Evolutionary conservation across 2,888 invertebrate species (phyloP).

Genomic region (Hermaeophaga mercurialis): DNA sequence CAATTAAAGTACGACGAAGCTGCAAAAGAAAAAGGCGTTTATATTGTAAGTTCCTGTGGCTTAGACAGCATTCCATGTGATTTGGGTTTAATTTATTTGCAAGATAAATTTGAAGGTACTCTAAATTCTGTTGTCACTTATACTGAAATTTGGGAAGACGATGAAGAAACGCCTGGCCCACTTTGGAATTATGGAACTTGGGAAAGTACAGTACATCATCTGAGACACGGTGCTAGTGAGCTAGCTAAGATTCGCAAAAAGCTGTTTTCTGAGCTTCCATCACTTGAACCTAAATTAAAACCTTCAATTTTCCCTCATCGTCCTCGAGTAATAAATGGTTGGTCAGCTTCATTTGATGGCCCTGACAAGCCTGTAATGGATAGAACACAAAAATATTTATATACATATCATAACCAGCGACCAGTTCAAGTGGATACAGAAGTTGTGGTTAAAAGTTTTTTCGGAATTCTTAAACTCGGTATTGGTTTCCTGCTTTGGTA

Average conservation of each 20-base stretch:
- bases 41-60: conserved; percentile 89
- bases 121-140: conserved; percentile 81
- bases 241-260: conserved; percentile 68
- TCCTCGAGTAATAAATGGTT: conserved; percentile 40
- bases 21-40: conserved; percentile 78
- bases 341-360: conserved; percentile 72
- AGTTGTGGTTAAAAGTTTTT: conserved; percentile 58
- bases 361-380: conserved; percentile 82
- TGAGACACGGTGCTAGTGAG: conserved; percentile 69
- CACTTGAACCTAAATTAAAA: conserved; percentile 62
- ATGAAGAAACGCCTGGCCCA: conserved; percentile 56
- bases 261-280: conserved; percentile 66
- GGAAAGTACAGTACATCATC: conserved; percentile 82
- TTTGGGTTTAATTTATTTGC: conserved; percentile 79
- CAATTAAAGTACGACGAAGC: conserved; percentile 77
- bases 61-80: conserved; percentile 93
- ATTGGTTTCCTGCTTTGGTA: conserved; percentile 55
- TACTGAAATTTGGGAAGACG: conserved; percentile 56
- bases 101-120: conserved; percentile 78
- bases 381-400: conserved; percentile 79
- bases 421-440: conserved; percentile 84
- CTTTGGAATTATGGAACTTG: conserved; percentile 84
- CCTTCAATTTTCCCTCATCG: conserved; percentile 37
- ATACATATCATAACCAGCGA: conserved; percentile 68
- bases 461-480: conserved; percentile 57